Evolutionary conservation across 1,140 invertebrate genomes (phyloP).

Genomic region (Brachionus calyciflorus): DNA sequence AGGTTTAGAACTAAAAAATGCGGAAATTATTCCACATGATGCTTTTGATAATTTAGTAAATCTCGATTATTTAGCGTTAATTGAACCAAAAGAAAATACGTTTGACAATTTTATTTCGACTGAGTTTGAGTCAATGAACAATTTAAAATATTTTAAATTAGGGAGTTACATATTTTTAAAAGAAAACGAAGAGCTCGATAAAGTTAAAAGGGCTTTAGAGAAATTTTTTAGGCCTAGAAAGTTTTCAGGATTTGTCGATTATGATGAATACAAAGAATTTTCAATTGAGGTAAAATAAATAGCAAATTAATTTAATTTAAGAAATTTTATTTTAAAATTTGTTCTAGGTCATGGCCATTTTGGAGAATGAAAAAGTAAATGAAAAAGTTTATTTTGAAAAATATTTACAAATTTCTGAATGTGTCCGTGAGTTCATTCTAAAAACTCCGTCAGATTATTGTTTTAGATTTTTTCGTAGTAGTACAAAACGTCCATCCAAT

Average conservation of each 20-base stretch:
- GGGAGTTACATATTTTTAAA: neutral
- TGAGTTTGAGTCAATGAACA: neutral
- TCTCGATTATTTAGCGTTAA: constrained; percentile 6
- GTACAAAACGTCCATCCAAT: too few relatives aligned
- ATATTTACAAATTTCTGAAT: neutral
- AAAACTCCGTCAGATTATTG: neutral
- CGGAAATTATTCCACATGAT: neutral
- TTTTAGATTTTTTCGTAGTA: too few relatives aligned
- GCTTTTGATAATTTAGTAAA: neutral
- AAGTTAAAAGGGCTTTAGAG: neutral
- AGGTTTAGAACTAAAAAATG: neutral
- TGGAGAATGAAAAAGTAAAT: neutral
- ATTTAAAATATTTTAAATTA: constrained; percentile 1
- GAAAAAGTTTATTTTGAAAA: constrained; percentile 1
- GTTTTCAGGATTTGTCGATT: neutral
- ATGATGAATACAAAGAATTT: too few relatives aligned
- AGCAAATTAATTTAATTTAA: too few relatives aligned
- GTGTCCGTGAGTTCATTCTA: neutral
- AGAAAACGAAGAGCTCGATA: neutral
- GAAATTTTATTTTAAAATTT: too few relatives aligned
- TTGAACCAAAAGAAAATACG: neutral
- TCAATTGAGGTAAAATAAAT: neutral
- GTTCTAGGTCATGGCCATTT: neutral
- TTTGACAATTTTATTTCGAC: neutral
- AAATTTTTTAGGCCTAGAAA: neutral